These are phyloP conservation scores for Lagodon rhomboides DNA, from an alignment of 2,797 vertebrate species.

Conservation along the genomic window DNA sequence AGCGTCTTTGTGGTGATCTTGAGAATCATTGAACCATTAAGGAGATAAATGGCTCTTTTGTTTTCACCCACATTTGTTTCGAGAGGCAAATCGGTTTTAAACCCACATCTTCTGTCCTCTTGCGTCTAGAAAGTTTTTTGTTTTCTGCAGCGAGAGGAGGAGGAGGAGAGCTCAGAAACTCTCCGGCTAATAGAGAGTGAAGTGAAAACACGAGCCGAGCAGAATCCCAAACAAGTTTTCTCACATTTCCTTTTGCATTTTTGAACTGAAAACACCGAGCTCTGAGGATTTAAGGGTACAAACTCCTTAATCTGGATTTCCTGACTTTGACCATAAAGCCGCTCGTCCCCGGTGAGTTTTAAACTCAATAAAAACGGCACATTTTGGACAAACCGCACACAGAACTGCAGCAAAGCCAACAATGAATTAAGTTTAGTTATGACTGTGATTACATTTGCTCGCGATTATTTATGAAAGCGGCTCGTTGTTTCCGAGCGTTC, in stretches of 20 bases:
- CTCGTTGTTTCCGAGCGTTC: no score
- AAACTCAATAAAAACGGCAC: no score
- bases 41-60: background rate
- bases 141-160: background rate
- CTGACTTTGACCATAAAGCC: background rate
- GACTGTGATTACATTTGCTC: no score
- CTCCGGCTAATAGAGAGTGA: background rate
- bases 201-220: background rate
- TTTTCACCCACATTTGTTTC: constrained; percentile 1
- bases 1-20: constrained; percentile 20
- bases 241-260: background rate
- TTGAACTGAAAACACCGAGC: background rate
- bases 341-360: no score
- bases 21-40: constrained; percentile 12
- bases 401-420: no score
- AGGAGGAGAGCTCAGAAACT: background rate
- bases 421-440: no score
- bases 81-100: constrained; percentile 7
- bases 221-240: background rate
- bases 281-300: background rate
- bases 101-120: background rate
- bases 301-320: background rate
- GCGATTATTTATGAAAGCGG: no score
- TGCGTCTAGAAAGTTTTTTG: background rate
- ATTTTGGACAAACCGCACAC: no score